Evolutionary conservation across 2,888 invertebrate species (phyloP).

Genomic region (Mesoligia furuncula): DNA sequence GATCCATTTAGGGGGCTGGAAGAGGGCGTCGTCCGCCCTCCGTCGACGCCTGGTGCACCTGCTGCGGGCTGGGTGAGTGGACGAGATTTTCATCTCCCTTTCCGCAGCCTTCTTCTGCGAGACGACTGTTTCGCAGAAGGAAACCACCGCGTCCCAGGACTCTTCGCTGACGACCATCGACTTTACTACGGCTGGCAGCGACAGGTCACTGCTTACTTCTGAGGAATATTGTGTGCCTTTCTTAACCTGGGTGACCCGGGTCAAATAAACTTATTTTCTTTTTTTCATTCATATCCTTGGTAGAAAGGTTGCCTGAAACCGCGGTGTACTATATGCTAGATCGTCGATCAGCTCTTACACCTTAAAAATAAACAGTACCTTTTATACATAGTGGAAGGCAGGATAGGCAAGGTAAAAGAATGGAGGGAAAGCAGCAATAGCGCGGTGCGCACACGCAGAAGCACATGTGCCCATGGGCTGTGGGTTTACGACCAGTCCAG

Average conservation of each 20-base stretch:
- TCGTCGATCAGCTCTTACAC: neutral
- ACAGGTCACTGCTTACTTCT: no score
- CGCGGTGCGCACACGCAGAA: slow-evolving; percentile 78
- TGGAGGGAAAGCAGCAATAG: slow-evolving; percentile 75
- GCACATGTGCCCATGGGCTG: slow-evolving; percentile 75
- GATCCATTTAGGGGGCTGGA: no score
- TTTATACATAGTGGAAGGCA: slow-evolving; percentile 75
- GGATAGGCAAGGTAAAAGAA: slow-evolving; percentile 75
- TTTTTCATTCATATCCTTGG: no score
- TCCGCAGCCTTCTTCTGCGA: no score
- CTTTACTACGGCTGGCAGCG: no score
- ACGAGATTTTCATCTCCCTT: no score
- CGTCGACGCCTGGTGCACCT: no score
- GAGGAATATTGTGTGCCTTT: neutral
- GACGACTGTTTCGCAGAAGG: no score
- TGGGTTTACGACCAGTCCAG: neutral
- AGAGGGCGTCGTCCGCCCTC: no score
- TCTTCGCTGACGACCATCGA: no score
- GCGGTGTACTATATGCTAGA: neutral
- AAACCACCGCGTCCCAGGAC: no score
- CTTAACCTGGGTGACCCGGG: neutral
- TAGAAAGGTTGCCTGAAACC: neutral
- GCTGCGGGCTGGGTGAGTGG: no score
- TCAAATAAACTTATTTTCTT: neutral
- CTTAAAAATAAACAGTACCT: slow-evolving; percentile 3